Base-by-base conservation (phyloP, 2,888 invertebrate genomes). In the Smittia sp. region DNA sequence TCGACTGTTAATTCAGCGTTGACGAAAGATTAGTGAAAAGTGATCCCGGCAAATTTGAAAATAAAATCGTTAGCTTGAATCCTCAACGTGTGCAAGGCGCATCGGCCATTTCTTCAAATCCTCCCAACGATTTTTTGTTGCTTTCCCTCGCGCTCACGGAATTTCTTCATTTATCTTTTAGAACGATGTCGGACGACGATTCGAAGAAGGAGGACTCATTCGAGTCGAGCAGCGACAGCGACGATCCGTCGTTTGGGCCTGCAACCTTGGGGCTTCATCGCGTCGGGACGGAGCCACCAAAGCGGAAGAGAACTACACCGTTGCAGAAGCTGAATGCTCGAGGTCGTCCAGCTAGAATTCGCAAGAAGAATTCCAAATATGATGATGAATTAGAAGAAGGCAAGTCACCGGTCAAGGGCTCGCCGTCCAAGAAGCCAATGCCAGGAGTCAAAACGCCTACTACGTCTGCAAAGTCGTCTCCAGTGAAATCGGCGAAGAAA, bases 331-430 rank as follows among this genome's bases (percentile, higher is more conserved):
- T 94, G 1, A 94, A 94, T 80, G 90, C 93, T 1, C 86, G 94
- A 78, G 94, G 94, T 63, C 24, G 73, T 25, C 95, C 95, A 73
- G 93, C 92, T 3, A 86, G 96, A 74, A 94, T 94, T 76, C 86
- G 95, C 32, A 96, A 95, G 81, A 92, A 93, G 79, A 96, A 96
- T 81, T 95, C 89, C 81, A 94, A 95, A 81, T 95, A 96, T 81
- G 92, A 94, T 80, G 88, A 93, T 78, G 90, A 89, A 89, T 78
- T 86, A 89, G 79, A 84, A 85, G 79, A 84, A 85, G 68, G 82
- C 86, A 87, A 87, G 78, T 80, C 81, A 27, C 83, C 88, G 73
- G 79, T 84, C 4, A 77, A 82, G 79, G 63, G 46, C 9, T 65
- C 73, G 1, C 73, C 65, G 0, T 25, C 38, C 1, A 73, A 63